Conservation (phyloP, 2,888 invertebrate genomes). For the Lepidochrysops patricia region DNA sequence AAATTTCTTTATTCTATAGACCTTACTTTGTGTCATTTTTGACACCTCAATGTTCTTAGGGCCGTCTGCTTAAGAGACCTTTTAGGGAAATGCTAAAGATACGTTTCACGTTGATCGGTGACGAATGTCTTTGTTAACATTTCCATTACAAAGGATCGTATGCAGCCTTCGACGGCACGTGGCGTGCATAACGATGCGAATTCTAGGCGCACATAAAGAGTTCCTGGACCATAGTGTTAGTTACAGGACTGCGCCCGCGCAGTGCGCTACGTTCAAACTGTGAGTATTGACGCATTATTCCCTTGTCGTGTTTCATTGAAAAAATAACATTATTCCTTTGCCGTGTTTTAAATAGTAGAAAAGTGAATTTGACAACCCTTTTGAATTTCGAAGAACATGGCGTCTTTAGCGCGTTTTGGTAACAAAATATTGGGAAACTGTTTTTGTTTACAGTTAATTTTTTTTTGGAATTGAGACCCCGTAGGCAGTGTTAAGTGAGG, state of each 20-base stretch:
- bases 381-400: not conserved
- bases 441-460: not conserved
- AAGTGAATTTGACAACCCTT: too few relatives aligned
- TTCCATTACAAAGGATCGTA: not conserved
- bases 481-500: too few relatives aligned
- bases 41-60: too few relatives aligned
- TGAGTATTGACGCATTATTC: conserved; percentile 9
- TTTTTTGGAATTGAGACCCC: not conserved
- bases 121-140: not conserved
- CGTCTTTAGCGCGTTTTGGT: not conserved
- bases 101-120: not conserved
- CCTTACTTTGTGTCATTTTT: too few relatives aligned
- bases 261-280: conserved; percentile 14
- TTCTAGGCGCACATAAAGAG: not conserved
- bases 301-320: too few relatives aligned
- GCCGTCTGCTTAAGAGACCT: not conserved
- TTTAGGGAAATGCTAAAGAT: too few relatives aligned
- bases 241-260: conserved; percentile 45
- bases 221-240: conserved; percentile 54
- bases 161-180: not conserved
- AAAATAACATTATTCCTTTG: too few relatives aligned
- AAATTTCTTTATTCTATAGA: too few relatives aligned
- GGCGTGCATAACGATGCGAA: not conserved
- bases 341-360: conserved; percentile 15
- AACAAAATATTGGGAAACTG: not conserved